Conservation (phyloP, 2,113 vertebrate genomes). For the Antechinus flavipes region DNA sequence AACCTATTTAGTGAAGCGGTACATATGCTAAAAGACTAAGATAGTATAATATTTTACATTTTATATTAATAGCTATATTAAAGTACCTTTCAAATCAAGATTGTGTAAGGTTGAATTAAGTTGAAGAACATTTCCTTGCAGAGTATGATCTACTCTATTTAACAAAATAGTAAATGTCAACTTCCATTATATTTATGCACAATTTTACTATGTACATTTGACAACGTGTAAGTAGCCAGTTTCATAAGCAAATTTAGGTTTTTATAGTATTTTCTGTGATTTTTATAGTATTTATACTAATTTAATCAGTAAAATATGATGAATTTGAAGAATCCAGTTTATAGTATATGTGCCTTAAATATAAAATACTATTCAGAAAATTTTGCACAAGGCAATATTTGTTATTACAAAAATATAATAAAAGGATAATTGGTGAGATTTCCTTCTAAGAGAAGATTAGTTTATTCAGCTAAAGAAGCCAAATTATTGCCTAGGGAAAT, state of each 20-base stretch:
- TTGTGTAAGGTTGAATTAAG: slow-evolving; percentile 46
- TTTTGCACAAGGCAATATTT: slow-evolving; percentile 78
- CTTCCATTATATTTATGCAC: slow-evolving; percentile 63
- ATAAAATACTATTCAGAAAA: slow-evolving; percentile 74
- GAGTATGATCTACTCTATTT: slow-evolving; percentile 52
- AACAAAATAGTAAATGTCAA: slow-evolving; percentile 53
- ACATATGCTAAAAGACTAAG: slow-evolving; percentile 13
- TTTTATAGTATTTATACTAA: slow-evolving; percentile 77
- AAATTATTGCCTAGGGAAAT: slow-evolving; percentile 80
- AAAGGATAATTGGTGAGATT: slow-evolving; percentile 73
- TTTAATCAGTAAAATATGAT: slow-evolving; percentile 76
- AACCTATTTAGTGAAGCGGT: neutral
- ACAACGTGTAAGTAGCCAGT: slow-evolving; percentile 54
- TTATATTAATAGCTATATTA: slow-evolving; percentile 39
- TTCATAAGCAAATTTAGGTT: slow-evolving; percentile 69
- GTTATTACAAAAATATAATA: slow-evolving; percentile 79
- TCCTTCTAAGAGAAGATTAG: slow-evolving; percentile 53
- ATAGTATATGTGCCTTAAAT: slow-evolving; percentile 62
- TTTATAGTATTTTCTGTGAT: slow-evolving; percentile 63
- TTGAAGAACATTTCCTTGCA: slow-evolving; percentile 52
- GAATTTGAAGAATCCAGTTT: slow-evolving; percentile 69
- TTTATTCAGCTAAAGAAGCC: slow-evolving; percentile 66
- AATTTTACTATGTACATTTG: slow-evolving; percentile 67
- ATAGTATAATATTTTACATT: slow-evolving; percentile 44
- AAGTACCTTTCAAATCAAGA: slow-evolving; percentile 52